Base-by-base conservation (phyloP, 2,888 invertebrate genomes). In the Dioctria linearis region DNA sequence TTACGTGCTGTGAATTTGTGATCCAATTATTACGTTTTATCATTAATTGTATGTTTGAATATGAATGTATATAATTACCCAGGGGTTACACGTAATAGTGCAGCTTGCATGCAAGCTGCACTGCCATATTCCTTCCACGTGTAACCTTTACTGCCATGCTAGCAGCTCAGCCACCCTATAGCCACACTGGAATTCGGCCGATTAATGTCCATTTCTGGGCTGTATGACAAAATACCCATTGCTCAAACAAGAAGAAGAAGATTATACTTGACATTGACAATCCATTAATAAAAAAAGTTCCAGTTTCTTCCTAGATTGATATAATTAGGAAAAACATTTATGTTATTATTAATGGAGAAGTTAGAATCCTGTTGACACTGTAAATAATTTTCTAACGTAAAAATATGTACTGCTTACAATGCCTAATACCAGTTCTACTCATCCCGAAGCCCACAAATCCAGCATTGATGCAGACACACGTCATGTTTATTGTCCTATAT, bases 361-460 rank as follows among this genome's bases (percentile, higher is more conserved):
- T 25, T 5, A 59, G 9, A 42, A 13, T 49, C 46, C 13, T 78
- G 49, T 78, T 78, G 49, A 63, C 61, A 43, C 25, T 4, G 43
- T 25, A 43, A 13, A 59, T 13, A 39, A 65, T 6, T 49, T n/a
- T 37, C 13, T 59, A 8, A 49, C 9, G 3, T 25, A 25, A 25
- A 25, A 83, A 80, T 83, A 98, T 98, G 98, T 98, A 98, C 92
- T 98, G 98, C 91, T 93, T 98, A 86, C 98, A 98, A 92, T 98
- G 97, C 95, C 91, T 99, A 86, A 95, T 99, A 86, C 98, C 98
- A 81, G 98, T 99, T 85, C 91, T 99, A 83, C 92, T 99, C 84
- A 98, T 99, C 89, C 98, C 99, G 84, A 99, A 98, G 90, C 98
- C 99, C 80, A 93, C 98, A 83, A 98, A 99, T 90, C 98, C 98